A percentile compares a stretch with the other conserved stretches of the same genome.
phyloP scores from a whole-genome alignment of 2,888 invertebrate species.

The Chouioia cunea region DNA sequence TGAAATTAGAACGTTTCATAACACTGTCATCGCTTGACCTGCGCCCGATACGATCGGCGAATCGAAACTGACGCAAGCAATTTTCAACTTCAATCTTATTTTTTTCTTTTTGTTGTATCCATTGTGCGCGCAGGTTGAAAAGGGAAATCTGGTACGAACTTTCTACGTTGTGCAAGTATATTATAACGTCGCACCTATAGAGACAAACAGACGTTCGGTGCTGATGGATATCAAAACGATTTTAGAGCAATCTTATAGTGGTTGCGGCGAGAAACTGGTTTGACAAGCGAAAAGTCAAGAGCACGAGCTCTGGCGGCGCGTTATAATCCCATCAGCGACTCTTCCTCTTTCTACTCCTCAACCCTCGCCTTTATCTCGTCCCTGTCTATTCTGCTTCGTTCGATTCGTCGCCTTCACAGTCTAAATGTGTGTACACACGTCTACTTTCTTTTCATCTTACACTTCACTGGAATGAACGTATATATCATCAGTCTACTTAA shows the following conservation, averaged over 20 bases:
- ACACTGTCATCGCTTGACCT: slow-evolving; percentile 51
- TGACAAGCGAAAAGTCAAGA: slow-evolving; percentile 58
- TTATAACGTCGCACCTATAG: background rate
- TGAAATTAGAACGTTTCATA: slow-evolving; percentile 53
- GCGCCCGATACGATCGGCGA: slow-evolving; percentile 38
- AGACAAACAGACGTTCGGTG: slow-evolving; percentile 43
- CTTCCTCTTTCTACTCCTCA: slow-evolving; percentile 43
- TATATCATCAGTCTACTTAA: too few species aligned
- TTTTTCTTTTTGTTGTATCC: slow-evolving; percentile 35
- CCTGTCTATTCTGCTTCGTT: slow-evolving; percentile 29
- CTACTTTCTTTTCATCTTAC: too few species aligned
- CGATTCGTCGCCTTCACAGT: slow-evolving; percentile 25
- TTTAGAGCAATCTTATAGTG: slow-evolving; percentile 51
- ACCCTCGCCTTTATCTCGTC: slow-evolving; percentile 21
- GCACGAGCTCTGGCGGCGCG: slow-evolving; percentile 66
- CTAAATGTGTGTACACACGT: slow-evolving; percentile 22
- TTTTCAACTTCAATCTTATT: slow-evolving; percentile 2
- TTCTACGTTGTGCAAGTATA: slow-evolving; percentile 17
- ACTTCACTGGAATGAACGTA: too few species aligned
- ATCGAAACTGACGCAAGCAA: slow-evolving; percentile 42
- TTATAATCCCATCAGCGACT: slow-evolving; percentile 66
- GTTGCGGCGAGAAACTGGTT: slow-evolving; percentile 63
- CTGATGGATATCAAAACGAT: slow-evolving; percentile 53
- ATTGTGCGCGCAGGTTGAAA: background rate
- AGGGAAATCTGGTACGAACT: background rate